These are phyloP conservation scores for Watersipora subatra DNA, from an alignment of 1,140 invertebrate genomes.

Conservation along the genomic window DNA sequence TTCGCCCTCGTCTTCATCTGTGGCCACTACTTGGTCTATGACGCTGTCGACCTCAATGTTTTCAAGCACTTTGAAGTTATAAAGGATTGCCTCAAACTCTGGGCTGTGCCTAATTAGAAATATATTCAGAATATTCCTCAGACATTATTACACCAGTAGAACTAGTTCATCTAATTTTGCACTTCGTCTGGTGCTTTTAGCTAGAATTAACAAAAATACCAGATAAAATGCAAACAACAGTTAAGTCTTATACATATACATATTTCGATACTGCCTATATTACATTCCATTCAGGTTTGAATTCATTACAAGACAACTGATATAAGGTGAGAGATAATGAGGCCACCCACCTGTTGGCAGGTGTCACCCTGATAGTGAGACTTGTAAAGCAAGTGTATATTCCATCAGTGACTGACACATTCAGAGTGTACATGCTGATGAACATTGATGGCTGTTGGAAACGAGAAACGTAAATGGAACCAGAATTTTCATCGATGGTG, in stretches of 20 bases:
- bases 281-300: no score
- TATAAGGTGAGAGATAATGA: no score
- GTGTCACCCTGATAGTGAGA: constrained; percentile 34
- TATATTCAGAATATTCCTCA: no score
- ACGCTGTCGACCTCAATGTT: constrained; percentile 34
- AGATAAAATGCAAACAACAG: no score
- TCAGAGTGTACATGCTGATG: constrained; percentile 37
- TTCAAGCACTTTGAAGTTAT: constrained; percentile 49
- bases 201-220: no score
- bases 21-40: constrained; percentile 48
- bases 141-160: no score
- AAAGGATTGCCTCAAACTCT: constrained; percentile 18
- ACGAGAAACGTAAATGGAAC: constrained; percentile 49
- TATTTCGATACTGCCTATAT: no score
- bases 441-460: constrained; percentile 51
- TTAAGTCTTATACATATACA: no score
- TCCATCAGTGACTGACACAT: constrained; percentile 37
- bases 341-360: background rate
- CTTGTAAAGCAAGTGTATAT: constrained; percentile 41
- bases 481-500: constrained; percentile 55
- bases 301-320: no score
- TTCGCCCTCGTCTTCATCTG: constrained; percentile 63
- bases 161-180: no score
- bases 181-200: no score
- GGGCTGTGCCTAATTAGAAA: background rate